These are phyloP conservation scores for Drosophila longiperda DNA, from an alignment of 2,888 invertebrate genomes.

Conservation along the genomic window DNA sequence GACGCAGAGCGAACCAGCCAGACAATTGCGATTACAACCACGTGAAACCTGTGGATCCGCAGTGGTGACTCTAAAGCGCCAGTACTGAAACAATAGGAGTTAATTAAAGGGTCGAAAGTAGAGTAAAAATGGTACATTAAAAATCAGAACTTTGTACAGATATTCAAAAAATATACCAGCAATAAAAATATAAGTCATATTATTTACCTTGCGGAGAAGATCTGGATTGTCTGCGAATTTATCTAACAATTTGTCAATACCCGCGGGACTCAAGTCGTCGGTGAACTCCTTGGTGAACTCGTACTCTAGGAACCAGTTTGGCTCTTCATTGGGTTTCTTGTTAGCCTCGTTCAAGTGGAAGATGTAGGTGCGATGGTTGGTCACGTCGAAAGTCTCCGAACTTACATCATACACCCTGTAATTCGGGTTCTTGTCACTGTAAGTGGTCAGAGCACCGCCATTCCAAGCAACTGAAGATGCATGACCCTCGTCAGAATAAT, in stretches of 20 bases:
- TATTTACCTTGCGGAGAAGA: constrained; percentile 53
- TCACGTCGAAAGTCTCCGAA: constrained; percentile 86
- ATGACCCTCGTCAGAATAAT: constrained; percentile 86
- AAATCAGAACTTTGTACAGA: background rate
- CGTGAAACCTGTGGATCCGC: constrained; percentile 71
- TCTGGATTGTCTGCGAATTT: constrained; percentile 85
- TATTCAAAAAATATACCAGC: background rate
- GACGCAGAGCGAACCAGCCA: constrained; percentile 72
- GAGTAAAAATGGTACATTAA: too few relatives aligned
- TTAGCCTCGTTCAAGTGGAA: constrained; percentile 92
- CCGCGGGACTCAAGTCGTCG: constrained; percentile 87
- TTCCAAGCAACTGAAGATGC: constrained; percentile 91
- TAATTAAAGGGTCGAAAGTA: background rate
- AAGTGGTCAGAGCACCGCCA: constrained; percentile 92
- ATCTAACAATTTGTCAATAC: constrained; percentile 87
- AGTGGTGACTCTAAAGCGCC: constrained; percentile 71
- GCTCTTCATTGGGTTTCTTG: constrained; percentile 86
- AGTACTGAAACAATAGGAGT: constrained; percentile 50
- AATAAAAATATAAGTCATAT: background rate
- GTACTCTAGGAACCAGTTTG: constrained; percentile 91
- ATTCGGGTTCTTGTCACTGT: constrained; percentile 90
- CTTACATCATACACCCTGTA: constrained; percentile 91
- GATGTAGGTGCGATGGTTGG: constrained; percentile 89
- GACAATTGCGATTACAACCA: constrained; percentile 76
- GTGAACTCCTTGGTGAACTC: constrained; percentile 89